Conservation (phyloP, 2,113 vertebrate genomes). For the Chloroceryle aenea region DNA sequence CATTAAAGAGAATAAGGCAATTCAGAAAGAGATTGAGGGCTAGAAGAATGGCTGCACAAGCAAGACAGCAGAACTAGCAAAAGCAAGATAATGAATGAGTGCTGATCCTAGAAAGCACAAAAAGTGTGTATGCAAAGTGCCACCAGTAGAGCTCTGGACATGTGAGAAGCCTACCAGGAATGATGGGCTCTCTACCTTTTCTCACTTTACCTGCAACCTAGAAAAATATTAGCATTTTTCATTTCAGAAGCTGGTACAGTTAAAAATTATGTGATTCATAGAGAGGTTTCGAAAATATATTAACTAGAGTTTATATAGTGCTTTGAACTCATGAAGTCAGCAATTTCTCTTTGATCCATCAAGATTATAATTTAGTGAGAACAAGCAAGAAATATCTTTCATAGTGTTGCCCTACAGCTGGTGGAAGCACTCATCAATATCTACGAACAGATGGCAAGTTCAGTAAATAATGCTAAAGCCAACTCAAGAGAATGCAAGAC, state of each 20-base stretch:
- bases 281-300: neutral
- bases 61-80: neutral
- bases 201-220: neutral
- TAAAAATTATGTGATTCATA: neutral
- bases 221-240: neutral
- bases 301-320: neutral
- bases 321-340: neutral
- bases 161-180: neutral
- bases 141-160: neutral
- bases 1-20: neutral
- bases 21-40: neutral
- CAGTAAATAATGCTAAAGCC: neutral
- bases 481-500: neutral
- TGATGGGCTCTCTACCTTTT: fast-evolving
- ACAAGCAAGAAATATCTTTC: neutral
- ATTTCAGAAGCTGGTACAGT: neutral
- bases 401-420: neutral
- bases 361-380: neutral
- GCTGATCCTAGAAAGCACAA: neutral
- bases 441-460: neutral
- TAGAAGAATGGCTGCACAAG: neutral
- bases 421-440: neutral
- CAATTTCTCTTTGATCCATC: neutral
- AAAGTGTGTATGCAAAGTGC: fast-evolving
- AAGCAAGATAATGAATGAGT: neutral